A percentile compares a stretch with the other conserved stretches of the same genome.
These are phyloP conservation scores for Phallusia fumigata DNA, from an alignment of 23 tunicate species.

Conservation along the genomic window DNA sequence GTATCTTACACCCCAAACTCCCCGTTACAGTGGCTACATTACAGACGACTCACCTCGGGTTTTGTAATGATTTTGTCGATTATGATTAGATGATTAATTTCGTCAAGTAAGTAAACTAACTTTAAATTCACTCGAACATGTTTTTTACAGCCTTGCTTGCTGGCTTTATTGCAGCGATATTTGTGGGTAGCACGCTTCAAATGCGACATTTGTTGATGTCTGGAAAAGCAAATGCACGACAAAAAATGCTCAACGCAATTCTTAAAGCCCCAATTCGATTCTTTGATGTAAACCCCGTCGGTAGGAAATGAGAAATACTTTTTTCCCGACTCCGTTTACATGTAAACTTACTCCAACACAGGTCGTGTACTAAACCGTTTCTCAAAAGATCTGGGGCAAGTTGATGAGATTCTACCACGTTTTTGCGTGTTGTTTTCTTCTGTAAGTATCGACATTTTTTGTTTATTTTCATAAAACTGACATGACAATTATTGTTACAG, in stretches of 20 bases:
- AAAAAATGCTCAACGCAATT: constrained; percentile 72
- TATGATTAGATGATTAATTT: too few species aligned
- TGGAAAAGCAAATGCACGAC: constrained; percentile 61
- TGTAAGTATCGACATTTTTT: too few species aligned
- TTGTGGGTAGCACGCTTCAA: background rate
- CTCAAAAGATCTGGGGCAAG: constrained; percentile 92
- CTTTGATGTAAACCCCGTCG: constrained; percentile 80
- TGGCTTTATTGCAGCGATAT: background rate
- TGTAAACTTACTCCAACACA: background rate
- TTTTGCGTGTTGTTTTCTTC: too few species aligned
- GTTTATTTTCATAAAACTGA: too few species aligned
- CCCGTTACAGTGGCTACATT: too few species aligned
- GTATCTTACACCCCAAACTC: too few species aligned
- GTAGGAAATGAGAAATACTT: too few species aligned
- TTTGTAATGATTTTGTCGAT: too few species aligned
- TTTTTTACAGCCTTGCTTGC: background rate
- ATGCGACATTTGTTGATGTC: constrained; percentile 9
- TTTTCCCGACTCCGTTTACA: background rate
- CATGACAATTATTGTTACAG: too few species aligned
- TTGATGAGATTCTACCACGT: too few species aligned
- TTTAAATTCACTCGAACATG: background rate
- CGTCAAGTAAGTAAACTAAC: too few species aligned
- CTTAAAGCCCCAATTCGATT: constrained; percentile 65
- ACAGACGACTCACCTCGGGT: too few species aligned
- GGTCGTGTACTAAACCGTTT: constrained; percentile 86